These are phyloP conservation scores for Meriones unguiculatus DNA, from an alignment of 2,113 vertebrate species.

Conservation along the genomic window DNA sequence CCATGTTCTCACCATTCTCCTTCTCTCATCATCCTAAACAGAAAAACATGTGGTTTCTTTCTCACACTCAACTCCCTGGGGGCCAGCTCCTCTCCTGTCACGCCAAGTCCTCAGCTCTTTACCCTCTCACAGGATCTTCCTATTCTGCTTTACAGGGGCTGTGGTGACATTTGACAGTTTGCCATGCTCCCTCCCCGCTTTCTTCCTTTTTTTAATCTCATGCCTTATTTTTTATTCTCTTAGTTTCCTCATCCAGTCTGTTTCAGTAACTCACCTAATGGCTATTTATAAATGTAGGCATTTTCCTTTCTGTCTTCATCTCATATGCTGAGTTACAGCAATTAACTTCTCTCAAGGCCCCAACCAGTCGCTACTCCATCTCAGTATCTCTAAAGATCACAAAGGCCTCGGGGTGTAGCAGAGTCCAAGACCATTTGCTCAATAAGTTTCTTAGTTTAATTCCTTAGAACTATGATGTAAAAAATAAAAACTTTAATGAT, in stretches of 20 bases:
- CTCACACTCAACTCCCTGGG: not conserved
- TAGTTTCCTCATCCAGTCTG: not conserved
- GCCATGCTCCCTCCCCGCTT: not conserved
- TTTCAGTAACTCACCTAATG: not conserved
- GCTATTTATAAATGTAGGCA: not conserved
- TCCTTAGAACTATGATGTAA: not conserved
- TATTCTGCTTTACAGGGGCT: not conserved
- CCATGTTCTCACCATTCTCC: not conserved
- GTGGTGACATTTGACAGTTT: not conserved
- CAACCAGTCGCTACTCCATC: not conserved
- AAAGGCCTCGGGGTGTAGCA: not conserved
- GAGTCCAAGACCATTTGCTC: not conserved
- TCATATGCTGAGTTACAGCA: not conserved
- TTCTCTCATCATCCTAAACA: not conserved
- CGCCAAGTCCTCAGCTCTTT: not conserved
- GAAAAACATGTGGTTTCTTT: not conserved
- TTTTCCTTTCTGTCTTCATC: not conserved
- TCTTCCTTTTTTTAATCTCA: not conserved
- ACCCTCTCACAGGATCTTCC: not conserved
- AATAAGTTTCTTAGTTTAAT: not conserved
- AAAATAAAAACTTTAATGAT: not conserved
- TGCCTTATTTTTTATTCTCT: not conserved
- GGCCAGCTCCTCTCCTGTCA: not conserved
- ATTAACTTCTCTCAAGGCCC: not conserved
- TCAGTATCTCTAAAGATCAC: not conserved